These are phyloP conservation scores for Cheumatopsyche charites DNA, from an alignment of 1,140 invertebrate genomes.

Conservation along the genomic window DNA sequence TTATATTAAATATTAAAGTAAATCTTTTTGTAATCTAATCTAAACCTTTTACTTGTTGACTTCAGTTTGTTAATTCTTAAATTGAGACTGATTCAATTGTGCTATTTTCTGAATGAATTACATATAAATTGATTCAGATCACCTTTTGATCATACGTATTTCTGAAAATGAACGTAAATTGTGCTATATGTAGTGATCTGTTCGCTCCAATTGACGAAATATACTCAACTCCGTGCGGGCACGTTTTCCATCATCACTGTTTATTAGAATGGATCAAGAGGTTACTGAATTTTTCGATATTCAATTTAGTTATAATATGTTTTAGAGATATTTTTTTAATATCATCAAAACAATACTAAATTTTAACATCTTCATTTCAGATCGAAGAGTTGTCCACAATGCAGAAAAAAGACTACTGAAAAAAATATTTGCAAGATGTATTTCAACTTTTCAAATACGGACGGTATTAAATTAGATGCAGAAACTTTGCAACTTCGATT, in stretches of 20 bases:
- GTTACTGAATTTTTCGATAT: constrained; percentile 50
- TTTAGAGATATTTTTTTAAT: too few species aligned
- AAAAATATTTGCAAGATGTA: constrained; percentile 58
- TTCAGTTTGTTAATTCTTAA: too few species aligned
- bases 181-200: constrained; percentile 63
- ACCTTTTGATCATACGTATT: too few species aligned
- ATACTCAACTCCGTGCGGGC: constrained; percentile 62
- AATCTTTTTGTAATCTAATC: too few species aligned
- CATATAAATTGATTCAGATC: too few species aligned
- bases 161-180: too few species aligned
- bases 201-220: constrained; percentile 58
- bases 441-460: constrained; percentile 58
- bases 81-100: too few species aligned
- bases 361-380: too few species aligned
- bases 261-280: constrained; percentile 63
- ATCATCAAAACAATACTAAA: too few species aligned
- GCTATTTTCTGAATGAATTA: too few species aligned
- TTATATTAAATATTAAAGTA: too few species aligned
- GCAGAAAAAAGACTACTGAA: constrained; percentile 58
- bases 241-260: constrained; percentile 64
- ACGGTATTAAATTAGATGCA: constrained; percentile 47
- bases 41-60: too few species aligned
- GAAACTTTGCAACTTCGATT: constrained; percentile 38
- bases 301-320: neutral
- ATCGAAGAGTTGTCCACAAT: constrained; percentile 65